These are phyloP conservation scores for Pseudoatta argentina DNA, from an alignment of 1,140 invertebrate genomes.

Conservation along the genomic window DNA sequence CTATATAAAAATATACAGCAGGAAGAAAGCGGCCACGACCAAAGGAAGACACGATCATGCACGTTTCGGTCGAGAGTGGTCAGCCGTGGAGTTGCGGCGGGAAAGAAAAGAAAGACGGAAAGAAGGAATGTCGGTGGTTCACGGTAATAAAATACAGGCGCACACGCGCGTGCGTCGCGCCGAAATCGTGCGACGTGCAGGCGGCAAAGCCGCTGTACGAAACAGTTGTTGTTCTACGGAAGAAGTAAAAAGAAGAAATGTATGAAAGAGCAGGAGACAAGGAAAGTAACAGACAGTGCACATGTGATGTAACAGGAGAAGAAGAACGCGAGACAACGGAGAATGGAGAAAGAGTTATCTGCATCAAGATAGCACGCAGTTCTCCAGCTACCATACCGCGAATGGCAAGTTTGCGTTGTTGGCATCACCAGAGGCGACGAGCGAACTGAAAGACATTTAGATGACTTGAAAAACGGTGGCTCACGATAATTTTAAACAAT, in stretches of 20 bases:
- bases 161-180: conserved; percentile 4
- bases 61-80: conserved; percentile 59
- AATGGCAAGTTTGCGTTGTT: conserved; percentile 4
- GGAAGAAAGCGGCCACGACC: neutral
- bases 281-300: conserved; percentile 41
- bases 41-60: conserved; percentile 56
- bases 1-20: neutral
- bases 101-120: conserved; percentile 50
- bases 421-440: neutral
- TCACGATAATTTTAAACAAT: conserved; percentile 1
- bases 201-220: conserved; percentile 39
- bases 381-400: conserved; percentile 39
- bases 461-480: neutral
- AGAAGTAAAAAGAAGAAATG: conserved; percentile 36
- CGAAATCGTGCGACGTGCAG: conserved; percentile 59
- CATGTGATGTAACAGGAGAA: conserved; percentile 26
- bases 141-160: conserved; percentile 69
- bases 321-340: conserved; percentile 33
- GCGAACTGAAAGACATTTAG: conserved; percentile 1
- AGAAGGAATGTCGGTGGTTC: conserved; percentile 71
- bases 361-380: conserved; percentile 57
- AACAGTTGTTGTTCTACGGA: conserved; percentile 27
- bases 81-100: conserved; percentile 25
- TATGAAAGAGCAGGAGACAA: conserved; percentile 37
- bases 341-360: conserved; percentile 60